A percentile compares a stretch with the other conserved stretches of the same genome.
These are phyloP conservation scores for Andrena cerasifolii DNA, from an alignment of 1,140 invertebrate species.

Conservation along the genomic window DNA sequence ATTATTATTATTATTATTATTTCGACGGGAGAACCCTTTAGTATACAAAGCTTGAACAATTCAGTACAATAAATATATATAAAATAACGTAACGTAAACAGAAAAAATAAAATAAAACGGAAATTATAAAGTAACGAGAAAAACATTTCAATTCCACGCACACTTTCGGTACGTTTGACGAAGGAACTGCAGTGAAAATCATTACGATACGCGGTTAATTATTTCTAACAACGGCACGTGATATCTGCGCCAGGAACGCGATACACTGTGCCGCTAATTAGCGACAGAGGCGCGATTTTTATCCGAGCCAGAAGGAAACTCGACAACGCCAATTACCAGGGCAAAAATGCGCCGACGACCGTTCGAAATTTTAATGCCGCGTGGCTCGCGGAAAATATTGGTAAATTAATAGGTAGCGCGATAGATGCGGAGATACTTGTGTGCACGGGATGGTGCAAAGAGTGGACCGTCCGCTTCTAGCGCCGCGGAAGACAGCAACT, in stretches of 20 bases:
- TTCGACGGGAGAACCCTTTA: too few relatives aligned
- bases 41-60: too few relatives aligned
- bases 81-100: too few relatives aligned
- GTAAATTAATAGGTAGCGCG: not conserved
- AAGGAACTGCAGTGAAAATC: not conserved
- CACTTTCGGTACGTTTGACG: too few relatives aligned
- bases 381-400: not conserved
- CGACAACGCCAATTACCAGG: not conserved
- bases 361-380: not conserved
- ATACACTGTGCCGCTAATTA: not conserved
- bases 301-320: not conserved
- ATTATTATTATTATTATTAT: too few relatives aligned
- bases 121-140: too few relatives aligned
- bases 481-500: conserved; percentile 35
- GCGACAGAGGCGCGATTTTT: not conserved
- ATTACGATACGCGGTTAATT: not conserved
- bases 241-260: not conserved
- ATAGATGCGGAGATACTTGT: not conserved
- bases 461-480: conserved; percentile 14
- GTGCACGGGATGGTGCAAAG: conserved; percentile 6
- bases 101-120: too few relatives aligned
- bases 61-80: too few relatives aligned
- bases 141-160: too few relatives aligned
- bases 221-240: not conserved
- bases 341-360: not conserved